phyloP scores from a whole-genome alignment of 1,140 invertebrate species.

The Lucilia cuprina region DNA sequence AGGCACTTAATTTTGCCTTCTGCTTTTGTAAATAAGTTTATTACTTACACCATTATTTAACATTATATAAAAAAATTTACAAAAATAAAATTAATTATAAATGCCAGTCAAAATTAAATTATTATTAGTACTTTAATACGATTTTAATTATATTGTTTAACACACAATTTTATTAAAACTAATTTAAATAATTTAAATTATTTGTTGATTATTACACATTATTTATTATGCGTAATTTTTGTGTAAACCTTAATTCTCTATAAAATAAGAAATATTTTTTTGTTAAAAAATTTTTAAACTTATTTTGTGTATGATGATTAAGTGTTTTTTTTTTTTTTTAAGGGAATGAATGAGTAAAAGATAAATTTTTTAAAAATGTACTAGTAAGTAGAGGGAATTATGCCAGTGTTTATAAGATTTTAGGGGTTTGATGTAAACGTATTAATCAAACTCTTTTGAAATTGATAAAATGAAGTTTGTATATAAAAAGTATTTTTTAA shows the following conservation, averaged over 20 bases:
- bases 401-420: too few relatives aligned
- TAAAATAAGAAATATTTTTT: background rate
- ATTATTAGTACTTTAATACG: background rate
- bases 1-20: too few relatives aligned
- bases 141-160: background rate
- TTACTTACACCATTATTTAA: background rate
- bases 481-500: too few relatives aligned
- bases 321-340: background rate
- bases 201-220: background rate
- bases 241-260: background rate
- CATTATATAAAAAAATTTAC: background rate
- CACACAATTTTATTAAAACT: background rate
- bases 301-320: constrained; percentile 1
- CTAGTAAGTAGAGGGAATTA: too few relatives aligned
- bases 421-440: too few relatives aligned
- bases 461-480: too few relatives aligned
- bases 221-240: background rate
- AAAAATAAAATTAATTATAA: background rate
- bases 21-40: background rate
- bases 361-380: too few relatives aligned
- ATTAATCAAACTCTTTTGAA: too few relatives aligned
- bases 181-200: background rate
- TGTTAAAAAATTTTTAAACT: background rate
- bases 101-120: background rate
- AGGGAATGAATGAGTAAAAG: too few relatives aligned